Base-by-base conservation (phyloP, 1,140 invertebrate genomes). In the Heterodera carotae region DNA sequence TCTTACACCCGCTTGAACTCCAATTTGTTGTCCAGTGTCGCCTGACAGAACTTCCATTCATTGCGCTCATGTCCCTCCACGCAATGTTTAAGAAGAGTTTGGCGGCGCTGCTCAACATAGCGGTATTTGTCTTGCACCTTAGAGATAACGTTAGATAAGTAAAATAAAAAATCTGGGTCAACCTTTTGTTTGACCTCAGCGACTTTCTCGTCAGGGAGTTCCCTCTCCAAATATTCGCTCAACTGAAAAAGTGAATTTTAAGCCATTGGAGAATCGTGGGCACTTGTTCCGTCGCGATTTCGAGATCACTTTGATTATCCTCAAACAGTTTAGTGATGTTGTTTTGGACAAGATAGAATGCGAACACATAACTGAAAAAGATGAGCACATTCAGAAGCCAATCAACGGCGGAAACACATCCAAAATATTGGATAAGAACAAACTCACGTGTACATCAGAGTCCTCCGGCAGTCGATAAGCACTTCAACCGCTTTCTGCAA, bases 301-400 rank as follows among this genome's bases (percentile, higher is more conserved):
- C 96, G 77, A 99, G 91, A 91, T 99, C 96, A 87, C 93, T 93
- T 91, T 99, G 97, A 91, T 99, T 99, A 89, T 96, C 95, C 89
- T 98, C 96, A 91, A 98, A 99, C 86, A 99, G 96, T 89, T 95
- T 94, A 84, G 95, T 97, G 89, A 98, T 96, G 91, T 99, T 98
- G 90, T 96, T 98, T 90, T 96, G 96, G 86, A 92, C 92, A 84
- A 98, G 91, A 88, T 98, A 99, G 90, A 96, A 99, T 84, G 97
- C 97, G 91, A 99, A 99, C 70, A 97, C 96, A 89, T 98, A 74
- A 22, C 71, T 74, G n/a, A 31, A 74, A 66, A 3, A 62, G 8
- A 71, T 22, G n/a, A 25, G 60, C 4, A 25, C n/a, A 60, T 2
- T 53, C 43, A 48, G 56, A 22, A 31, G 6, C 29, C 29, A 59